Base-by-base conservation (phyloP, 92 coral and sea anemone genomes). In the Actinernus sp. region DNA sequence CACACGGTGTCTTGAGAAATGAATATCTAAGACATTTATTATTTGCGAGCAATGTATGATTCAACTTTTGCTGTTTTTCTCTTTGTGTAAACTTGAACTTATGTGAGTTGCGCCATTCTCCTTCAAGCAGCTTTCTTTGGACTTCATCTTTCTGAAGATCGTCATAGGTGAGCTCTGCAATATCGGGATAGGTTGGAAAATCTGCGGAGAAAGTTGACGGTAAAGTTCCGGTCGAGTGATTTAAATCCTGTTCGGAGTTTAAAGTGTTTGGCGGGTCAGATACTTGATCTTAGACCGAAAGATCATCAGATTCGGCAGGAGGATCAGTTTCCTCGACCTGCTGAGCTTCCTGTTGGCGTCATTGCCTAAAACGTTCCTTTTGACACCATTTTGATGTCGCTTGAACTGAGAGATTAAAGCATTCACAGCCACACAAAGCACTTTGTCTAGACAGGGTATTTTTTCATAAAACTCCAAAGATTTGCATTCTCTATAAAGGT, bases 1-100 rank as follows among this genome's bases (percentile, higher is more conserved):
- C 55, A 43, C 31, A 56, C 78, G 19, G 66, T 17, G 57, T 70
- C 67, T 26, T 48, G 3, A 58, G 70, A 39, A 41, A 54, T 54
- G 64, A 45, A 68, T 24, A 53, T 53, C 41, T 32, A 25, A 19
- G 46, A 55, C 21, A 43, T 10, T 65, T 51, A 25, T 65, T 50
- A n/a, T 65, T 65, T 65, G 20, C 21, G 34, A 50, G 61, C 73
- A 49, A 65, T 21, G n/a, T 23, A 49, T 34, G 61, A 52, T 4
- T 51, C 1, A 50, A 37, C 61, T 65, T 52, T n/a, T 37, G 37
- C 50, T 65, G 49, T 65, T 32, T 65, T 5, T 34, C 30, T 20
- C 49, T 23, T 14, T 59, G 24, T 33, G 61, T 47, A 65, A 50
- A 65, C 73, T 50, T 34, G 50, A 65, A 51, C 49, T 47, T 31